Conservation (phyloP, 2,888 invertebrate genomes). For the Lysandra coridon region DNA sequence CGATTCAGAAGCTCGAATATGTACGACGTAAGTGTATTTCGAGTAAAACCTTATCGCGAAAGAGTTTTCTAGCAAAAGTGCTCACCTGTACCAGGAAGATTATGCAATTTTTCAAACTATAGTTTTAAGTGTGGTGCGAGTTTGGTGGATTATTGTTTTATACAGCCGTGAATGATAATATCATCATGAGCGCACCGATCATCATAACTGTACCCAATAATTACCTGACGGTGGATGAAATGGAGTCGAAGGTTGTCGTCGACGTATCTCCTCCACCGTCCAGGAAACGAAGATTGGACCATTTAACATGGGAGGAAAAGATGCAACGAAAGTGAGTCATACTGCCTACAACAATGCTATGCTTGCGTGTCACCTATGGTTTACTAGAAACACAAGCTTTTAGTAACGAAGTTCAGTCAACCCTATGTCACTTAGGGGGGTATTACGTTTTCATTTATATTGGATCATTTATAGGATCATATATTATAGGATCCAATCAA, state of each 20-base stretch:
- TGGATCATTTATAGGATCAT: too few species aligned
- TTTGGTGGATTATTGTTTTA: slow-evolving; percentile 46
- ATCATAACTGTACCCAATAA: slow-evolving; percentile 76
- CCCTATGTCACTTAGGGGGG: too few species aligned
- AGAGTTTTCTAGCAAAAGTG: slow-evolving; percentile 57
- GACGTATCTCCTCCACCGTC: slow-evolving; percentile 61
- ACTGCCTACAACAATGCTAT: slow-evolving; percentile 43
- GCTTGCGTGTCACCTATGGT: slow-evolving; percentile 34
- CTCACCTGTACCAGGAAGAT: slow-evolving; percentile 39
- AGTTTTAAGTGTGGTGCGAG: slow-evolving; percentile 40
- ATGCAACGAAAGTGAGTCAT: slow-evolving; percentile 90
- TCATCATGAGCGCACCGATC: slow-evolving; percentile 73
- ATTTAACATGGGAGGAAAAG: slow-evolving; percentile 92
- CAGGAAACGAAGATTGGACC: slow-evolving; percentile 88
- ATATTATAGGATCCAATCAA: too few species aligned
- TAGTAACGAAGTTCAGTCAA: too few species aligned
- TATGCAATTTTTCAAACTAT: slow-evolving; percentile 56
- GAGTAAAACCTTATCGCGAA: slow-evolving; percentile 55
- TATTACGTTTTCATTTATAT: too few species aligned
- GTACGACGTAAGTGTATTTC: slow-evolving; percentile 63
- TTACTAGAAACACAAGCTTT: not conserved
- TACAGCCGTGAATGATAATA: slow-evolving; percentile 33
- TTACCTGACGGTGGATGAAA: slow-evolving; percentile 66
- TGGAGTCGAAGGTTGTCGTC: slow-evolving; percentile 58
- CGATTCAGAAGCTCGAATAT: slow-evolving; percentile 61